Percentiles rank a stretch among this genome's conserved stretches.
Evolutionary conservation across 1,140 invertebrate genomes (phyloP).

Genomic region (Trachymyrmex cornetzi): DNA sequence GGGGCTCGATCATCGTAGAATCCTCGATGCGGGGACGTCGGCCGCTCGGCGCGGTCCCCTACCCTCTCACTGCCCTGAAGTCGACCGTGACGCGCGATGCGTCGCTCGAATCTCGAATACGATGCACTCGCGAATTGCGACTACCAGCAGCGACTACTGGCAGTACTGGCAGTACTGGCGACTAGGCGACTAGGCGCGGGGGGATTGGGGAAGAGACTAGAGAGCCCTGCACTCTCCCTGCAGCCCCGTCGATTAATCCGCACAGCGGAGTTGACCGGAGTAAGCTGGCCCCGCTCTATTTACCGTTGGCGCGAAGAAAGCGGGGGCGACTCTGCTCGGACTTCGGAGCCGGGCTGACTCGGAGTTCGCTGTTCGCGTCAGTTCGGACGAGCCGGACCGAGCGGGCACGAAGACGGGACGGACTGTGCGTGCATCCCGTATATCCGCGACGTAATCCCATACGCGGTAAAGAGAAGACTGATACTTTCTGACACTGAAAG

Average conservation of each 20-base stretch:
- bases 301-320: conserved; percentile 49
- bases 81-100: not conserved
- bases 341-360: not conserved
- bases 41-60: not conserved
- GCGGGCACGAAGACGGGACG: conserved; percentile 10
- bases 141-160: not conserved
- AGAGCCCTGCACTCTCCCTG: not conserved
- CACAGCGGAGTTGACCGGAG: conserved; percentile 61
- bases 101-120: conserved; percentile 8
- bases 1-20: not conserved
- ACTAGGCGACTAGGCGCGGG: not conserved
- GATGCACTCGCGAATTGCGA: conserved; percentile 39
- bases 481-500: conserved; percentile 3
- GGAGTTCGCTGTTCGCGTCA: not conserved
- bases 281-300: conserved; percentile 71
- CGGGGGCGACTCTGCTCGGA: conserved; percentile 33
- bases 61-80: not conserved
- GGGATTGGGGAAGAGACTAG: not conserved
- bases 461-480: conserved; percentile 36
- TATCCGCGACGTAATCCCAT: not conserved
- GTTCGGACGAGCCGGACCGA: conserved; percentile 38
- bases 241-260: conserved; percentile 35
- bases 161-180: too few relatives aligned
- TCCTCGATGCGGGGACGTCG: not conserved
- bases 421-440: too few relatives aligned